Percentiles rank a stretch among this genome's conserved stretches.
phyloP scores from a whole-genome alignment of 2,113 vertebrate genomes.

The Paracyprichromis sp. region DNA sequence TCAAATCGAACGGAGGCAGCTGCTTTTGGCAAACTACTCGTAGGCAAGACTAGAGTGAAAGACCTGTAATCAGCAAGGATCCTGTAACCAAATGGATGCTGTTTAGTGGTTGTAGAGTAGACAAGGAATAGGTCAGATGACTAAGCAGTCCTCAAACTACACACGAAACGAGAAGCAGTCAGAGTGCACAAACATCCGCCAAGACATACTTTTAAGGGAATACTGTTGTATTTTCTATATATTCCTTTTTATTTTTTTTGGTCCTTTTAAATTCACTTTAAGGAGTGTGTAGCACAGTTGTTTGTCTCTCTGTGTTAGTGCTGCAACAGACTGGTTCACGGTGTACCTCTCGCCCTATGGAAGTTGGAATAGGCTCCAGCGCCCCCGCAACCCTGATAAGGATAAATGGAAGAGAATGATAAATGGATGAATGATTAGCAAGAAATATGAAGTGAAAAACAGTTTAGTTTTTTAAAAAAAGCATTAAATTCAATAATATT shows the following conservation, averaged over 20 bases:
- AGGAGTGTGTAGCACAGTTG: background rate
- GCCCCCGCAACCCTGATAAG: background rate
- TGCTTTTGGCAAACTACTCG: background rate
- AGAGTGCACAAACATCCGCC: background rate
- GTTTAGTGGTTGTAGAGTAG: background rate
- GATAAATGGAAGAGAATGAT: background rate
- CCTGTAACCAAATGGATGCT: background rate
- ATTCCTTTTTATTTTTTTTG: background rate
- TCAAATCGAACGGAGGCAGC: background rate
- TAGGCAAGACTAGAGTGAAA: background rate
- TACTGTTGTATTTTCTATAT: background rate
- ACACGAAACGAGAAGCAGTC: background rate
- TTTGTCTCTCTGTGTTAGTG: background rate
- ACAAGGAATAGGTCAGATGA: background rate
- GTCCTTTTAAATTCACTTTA: background rate
- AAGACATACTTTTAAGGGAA: background rate
- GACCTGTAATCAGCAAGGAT: background rate
- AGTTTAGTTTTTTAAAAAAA: background rate
- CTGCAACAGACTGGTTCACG: background rate
- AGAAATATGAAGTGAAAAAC: background rate
- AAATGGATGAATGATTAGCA: background rate
- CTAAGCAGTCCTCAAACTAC: background rate
- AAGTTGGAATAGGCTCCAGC: background rate
- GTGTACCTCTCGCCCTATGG: background rate
- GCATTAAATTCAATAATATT: background rate